Evolutionary conservation across 64 coral and sea anemone species (phyloP).

Genomic region (Dendronephthya gigantea): DNA sequence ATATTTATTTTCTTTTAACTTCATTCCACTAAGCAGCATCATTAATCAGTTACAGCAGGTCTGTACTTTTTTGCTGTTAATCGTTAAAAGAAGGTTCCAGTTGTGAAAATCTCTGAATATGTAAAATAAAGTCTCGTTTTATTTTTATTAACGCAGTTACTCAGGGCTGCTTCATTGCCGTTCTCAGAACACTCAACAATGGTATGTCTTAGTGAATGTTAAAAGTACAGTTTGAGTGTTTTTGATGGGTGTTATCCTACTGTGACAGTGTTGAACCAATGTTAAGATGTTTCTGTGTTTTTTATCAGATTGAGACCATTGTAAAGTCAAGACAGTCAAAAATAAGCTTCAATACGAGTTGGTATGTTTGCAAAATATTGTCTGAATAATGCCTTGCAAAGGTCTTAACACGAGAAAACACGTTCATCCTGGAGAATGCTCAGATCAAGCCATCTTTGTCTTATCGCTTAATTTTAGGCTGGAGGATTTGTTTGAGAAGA

Average conservation of each 20-base stretch:
- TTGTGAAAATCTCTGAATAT: no score
- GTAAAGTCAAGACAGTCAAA: slow-evolving; percentile 84
- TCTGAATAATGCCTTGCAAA: not conserved
- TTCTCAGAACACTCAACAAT: slow-evolving; percentile 65
- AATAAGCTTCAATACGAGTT: slow-evolving; percentile 94
- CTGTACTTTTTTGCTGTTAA: not conserved
- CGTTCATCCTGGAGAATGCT: not conserved
- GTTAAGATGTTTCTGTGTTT: not conserved
- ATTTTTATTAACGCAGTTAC: not conserved
- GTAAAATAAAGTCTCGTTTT: no score
- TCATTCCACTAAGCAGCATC: slow-evolving; percentile 74
- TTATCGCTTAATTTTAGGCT: slow-evolving; percentile 38
- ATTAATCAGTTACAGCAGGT: slow-evolving; percentile 78
- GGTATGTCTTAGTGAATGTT: slow-evolving; percentile 44
- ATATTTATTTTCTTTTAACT: slow-evolving; percentile 98
- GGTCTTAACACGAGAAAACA: not conserved
- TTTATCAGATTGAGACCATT: slow-evolving; percentile 75
- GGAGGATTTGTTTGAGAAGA: slow-evolving; percentile 94
- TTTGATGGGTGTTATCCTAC: no score
- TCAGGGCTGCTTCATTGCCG: slow-evolving; percentile 31
- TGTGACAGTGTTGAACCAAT: no score
- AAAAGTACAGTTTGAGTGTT: no score
- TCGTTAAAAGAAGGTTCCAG: no score
- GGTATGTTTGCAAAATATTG: slow-evolving; percentile 36
- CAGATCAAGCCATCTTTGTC: not conserved